Conservation (phyloP, 2,113 vertebrate genomes). For the Brachyhypopomus gauderio region DNA sequence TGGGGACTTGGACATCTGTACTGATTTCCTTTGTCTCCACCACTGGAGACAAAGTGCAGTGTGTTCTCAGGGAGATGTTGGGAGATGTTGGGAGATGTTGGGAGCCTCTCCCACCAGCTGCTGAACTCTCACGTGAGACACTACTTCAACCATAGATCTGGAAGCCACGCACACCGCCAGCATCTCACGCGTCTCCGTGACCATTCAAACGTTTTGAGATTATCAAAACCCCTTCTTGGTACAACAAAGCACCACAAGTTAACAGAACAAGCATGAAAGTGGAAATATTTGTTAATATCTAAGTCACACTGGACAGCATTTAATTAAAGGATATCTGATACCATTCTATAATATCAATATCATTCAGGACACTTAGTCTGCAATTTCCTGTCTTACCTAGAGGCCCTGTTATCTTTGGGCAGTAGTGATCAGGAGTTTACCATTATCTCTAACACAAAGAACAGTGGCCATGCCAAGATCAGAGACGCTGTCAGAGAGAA, state of each 20-base stretch:
- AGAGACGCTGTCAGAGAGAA: constrained; percentile 50
- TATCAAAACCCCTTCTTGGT: neutral
- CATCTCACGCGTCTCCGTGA: no score
- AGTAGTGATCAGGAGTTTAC: constrained; percentile 69
- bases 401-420: constrained; percentile 68
- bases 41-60: no score
- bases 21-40: no score
- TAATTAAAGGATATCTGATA: constrained; percentile 73
- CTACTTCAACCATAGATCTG: no score
- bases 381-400: constrained; percentile 78
- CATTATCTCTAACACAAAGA: constrained; percentile 71
- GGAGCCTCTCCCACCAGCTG: no score
- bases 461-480: constrained; percentile 54
- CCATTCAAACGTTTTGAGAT: neutral
- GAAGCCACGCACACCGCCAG: no score
- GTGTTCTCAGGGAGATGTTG: no score
- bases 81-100: no score
- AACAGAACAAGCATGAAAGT: neutral
- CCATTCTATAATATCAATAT: constrained; percentile 74
- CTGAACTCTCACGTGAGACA: no score
- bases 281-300: constrained; percentile 34
- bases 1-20: no score
- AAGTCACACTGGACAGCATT: constrained; percentile 41
- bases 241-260: neutral
- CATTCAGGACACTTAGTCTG: constrained; percentile 74